Percentiles rank a stretch among this genome's conserved stretches.
Conservation (phyloP, 2,797 vertebrate species). For the Thunnus albacares region DNA sequence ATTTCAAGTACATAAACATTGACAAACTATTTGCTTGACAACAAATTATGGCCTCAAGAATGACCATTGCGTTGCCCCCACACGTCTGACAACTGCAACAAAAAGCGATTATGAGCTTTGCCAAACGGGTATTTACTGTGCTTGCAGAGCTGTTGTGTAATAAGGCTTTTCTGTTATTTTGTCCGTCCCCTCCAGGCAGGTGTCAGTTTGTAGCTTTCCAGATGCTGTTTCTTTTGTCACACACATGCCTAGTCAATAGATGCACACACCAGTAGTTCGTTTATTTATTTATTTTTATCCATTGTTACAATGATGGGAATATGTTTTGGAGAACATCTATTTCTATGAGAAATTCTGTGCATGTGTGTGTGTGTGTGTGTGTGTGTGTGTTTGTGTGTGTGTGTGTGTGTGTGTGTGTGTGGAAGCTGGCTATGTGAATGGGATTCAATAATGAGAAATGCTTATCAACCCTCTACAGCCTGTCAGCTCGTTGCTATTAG, state of each 20-base stretch:
- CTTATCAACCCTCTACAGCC: slow-evolving; percentile 85
- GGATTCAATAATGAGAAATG: slow-evolving; percentile 82
- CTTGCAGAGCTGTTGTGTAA: slow-evolving; percentile 39
- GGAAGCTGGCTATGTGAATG: slow-evolving; percentile 60
- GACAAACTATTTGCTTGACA: slow-evolving; percentile 18
- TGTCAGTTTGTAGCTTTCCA: slow-evolving; percentile 44
- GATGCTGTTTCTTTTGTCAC: slow-evolving; percentile 44
- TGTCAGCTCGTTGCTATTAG: slow-evolving; percentile 77
- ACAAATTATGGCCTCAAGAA: slow-evolving; percentile 20
- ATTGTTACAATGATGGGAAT: slow-evolving; percentile 63
- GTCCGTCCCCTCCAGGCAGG: slow-evolving; percentile 32
- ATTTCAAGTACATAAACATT: neutral
- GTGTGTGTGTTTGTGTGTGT: slow-evolving; percentile 41
- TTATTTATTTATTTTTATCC: slow-evolving; percentile 68
- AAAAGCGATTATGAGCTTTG: slow-evolving; percentile 36
- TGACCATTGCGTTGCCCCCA: slow-evolving; percentile 28
- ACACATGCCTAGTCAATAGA: slow-evolving; percentile 43
- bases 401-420: slow-evolving; percentile 34
- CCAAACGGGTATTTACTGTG: slow-evolving; percentile 37
- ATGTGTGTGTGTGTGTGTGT: slow-evolving; percentile 28
- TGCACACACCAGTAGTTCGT: slow-evolving; percentile 39
- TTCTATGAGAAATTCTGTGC: slow-evolving; percentile 35
- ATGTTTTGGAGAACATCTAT: slow-evolving; percentile 63
- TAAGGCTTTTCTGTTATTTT: slow-evolving; percentile 31
- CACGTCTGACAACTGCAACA: slow-evolving; percentile 1